phyloP scores from a whole-genome alignment of 1,140 invertebrate species.

The Forficula auricularia region DNA sequence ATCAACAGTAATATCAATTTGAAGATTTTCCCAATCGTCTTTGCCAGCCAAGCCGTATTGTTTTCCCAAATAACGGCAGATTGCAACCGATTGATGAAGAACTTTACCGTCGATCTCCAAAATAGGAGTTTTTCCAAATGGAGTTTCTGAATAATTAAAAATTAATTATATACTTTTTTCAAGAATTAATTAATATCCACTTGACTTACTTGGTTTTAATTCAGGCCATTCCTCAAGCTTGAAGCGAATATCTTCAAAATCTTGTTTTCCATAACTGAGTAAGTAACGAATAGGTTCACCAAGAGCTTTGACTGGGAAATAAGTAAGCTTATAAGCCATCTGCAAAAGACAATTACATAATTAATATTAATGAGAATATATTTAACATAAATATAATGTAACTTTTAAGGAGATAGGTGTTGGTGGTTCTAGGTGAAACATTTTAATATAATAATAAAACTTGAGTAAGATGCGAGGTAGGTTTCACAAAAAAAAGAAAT shows the following conservation, averaged over 20 bases:
- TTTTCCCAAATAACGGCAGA: constrained; percentile 22
- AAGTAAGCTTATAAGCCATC: constrained; percentile 21
- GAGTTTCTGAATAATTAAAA: constrained; percentile 16
- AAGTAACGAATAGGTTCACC: constrained; percentile 30
- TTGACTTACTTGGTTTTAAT: constrained; percentile 25
- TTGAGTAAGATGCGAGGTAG: no score
- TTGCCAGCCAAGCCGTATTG: constrained; percentile 18
- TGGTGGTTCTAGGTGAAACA: no score
- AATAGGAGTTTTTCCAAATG: constrained; percentile 21
- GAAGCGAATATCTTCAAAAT: constrained; percentile 13
- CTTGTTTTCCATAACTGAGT: constrained; percentile 14
- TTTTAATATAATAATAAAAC: no score
- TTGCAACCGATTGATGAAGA: constrained; percentile 20
- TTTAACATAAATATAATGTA: no score
- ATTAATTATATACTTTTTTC: not conserved
- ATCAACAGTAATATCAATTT: constrained; percentile 16
- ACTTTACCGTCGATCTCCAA: constrained; percentile 21
- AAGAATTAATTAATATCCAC: constrained; percentile 2
- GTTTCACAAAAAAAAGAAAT: no score
- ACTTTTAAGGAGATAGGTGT: no score
- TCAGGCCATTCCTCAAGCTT: constrained; percentile 21
- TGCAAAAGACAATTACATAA: no score
- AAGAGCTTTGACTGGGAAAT: constrained; percentile 28
- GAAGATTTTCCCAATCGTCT: constrained; percentile 17
- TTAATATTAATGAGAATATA: no score